Evolutionary conservation across 2,113 vertebrate genomes (phyloP).

Genomic region (Pelodiscus sinensis): DNA sequence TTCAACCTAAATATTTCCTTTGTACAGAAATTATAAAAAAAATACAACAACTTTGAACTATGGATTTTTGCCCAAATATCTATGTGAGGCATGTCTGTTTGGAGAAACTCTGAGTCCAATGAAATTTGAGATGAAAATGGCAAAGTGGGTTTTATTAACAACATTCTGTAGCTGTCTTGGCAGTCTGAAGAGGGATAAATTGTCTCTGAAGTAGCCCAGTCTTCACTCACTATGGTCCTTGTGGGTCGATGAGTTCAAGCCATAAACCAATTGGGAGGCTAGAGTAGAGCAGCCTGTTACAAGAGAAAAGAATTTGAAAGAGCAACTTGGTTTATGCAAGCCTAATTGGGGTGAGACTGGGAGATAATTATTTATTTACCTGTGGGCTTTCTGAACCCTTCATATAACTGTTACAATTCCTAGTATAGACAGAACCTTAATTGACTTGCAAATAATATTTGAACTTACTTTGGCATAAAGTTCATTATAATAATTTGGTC

Average conservation of each 20-base stretch:
- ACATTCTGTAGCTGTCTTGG: not conserved
- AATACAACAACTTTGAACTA: no score
- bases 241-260: not conserved
- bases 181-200: not conserved
- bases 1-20: not conserved
- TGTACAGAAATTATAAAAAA: no score
- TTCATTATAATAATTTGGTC: not conserved
- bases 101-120: not conserved
- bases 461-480: conserved; percentile 25
- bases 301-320: not conserved
- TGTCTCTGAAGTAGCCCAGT: not conserved
- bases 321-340: not conserved
- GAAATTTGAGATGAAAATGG: not conserved
- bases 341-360: not conserved
- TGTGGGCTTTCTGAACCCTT: not conserved
- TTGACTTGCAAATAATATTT: not conserved
- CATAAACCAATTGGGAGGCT: no score
- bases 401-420: not conserved
- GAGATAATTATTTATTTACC: not conserved
- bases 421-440: not conserved
- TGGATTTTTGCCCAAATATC: no score
- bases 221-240: not conserved
- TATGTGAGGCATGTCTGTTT: accelerated
- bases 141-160: not conserved
- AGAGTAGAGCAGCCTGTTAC: not conserved